A percentile compares a stretch with the other conserved stretches of the same genome.
Evolutionary conservation across 2,888 invertebrate genomes (phyloP).

Genomic region (Amiota mariae): DNA sequence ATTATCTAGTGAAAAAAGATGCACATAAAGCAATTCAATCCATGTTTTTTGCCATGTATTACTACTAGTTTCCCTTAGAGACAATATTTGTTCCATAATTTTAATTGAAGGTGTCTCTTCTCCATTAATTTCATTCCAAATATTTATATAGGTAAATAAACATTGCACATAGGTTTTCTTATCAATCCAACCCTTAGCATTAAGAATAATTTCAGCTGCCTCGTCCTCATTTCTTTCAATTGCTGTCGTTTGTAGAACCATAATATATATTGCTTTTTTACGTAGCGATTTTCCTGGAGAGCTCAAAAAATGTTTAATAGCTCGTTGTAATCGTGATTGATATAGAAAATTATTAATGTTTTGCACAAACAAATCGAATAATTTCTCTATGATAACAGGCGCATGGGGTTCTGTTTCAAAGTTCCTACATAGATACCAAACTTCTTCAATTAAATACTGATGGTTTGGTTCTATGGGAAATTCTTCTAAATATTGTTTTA

Average conservation of each 20-base stretch:
- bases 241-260: conserved; percentile 49
- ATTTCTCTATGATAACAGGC: conserved; percentile 58
- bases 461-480: conserved; percentile 52
- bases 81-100: neutral
- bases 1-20: neutral
- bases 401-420: conserved; percentile 43
- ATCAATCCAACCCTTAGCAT: neutral
- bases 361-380: conserved; percentile 58
- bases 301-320: conserved; percentile 52
- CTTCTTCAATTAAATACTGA: conserved; percentile 44
- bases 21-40: neutral
- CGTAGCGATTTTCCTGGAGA: conserved; percentile 57
- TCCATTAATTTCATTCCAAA: neutral
- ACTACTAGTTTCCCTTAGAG: too few species aligned
- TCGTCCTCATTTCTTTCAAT: neutral
- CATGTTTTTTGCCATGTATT: neutral
- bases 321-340: conserved; percentile 39
- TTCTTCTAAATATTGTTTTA: conserved; percentile 54
- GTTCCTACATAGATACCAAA: conserved; percentile 53
- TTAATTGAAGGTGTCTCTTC: too few species aligned
- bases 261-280: conserved; percentile 58
- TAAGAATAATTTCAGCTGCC: neutral
- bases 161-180: neutral
- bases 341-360: neutral
- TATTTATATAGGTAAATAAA: neutral